Evolutionary conservation across 2,797 vertebrate genomes (phyloP).

Genomic region (Leucoraja ocellata): DNA sequence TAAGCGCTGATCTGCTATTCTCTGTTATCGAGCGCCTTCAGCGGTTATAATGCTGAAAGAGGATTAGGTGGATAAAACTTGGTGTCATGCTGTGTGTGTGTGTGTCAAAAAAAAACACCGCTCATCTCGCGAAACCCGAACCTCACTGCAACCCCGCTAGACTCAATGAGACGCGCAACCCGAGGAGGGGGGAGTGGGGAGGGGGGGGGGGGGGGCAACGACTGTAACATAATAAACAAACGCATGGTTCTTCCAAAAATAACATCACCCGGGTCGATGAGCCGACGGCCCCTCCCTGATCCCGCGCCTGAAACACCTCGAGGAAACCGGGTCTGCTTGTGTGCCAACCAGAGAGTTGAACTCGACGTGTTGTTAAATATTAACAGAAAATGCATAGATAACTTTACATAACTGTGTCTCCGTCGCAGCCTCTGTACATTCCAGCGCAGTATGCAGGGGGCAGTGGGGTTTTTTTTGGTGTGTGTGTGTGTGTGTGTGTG

Average conservation of each 20-base stretch:
- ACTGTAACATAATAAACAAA: background rate
- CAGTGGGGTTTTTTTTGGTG: background rate
- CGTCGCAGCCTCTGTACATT: background rate
- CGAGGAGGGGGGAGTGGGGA: too few species aligned
- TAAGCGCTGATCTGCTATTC: background rate
- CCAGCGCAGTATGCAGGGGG: background rate
- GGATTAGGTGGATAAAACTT: background rate
- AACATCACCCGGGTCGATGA: background rate
- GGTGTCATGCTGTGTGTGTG: background rate
- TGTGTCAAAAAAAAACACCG: background rate
- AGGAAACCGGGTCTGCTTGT: background rate
- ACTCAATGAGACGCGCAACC: background rate
- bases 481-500: too few species aligned
- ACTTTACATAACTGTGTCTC: background rate
- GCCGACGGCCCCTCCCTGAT: background rate
- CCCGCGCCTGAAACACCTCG: background rate
- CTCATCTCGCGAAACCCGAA: background rate
- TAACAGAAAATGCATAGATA: too few species aligned
- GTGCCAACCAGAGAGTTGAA: background rate
- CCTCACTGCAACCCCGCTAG: background rate
- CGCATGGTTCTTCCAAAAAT: background rate
- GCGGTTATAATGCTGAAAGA: background rate
- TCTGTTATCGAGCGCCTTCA: constrained; percentile 9
- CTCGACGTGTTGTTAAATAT: background rate
- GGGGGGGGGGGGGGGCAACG: too few species aligned